Evolutionary conservation across 2,888 invertebrate species (phyloP), one percentile per base, ranked within the genome.

Genomic region (Aethes cnicana): DNA sequence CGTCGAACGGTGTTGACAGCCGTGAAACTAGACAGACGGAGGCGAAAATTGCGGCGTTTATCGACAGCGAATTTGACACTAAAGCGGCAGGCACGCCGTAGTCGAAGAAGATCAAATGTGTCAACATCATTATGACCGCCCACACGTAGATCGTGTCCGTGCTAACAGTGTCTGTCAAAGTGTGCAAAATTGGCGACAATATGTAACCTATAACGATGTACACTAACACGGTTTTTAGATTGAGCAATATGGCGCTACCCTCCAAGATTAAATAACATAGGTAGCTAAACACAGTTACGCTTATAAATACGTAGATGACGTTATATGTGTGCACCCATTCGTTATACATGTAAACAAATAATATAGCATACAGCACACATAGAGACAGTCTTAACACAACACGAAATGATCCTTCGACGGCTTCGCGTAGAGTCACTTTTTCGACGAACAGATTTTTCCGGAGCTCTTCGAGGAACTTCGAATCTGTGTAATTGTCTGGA

Each of bases 131-230:
- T 8, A 96, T 90, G 12, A 95, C 94, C 0, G 98, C 93, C 92
- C 95, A 96, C 1, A 97, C 96, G 71, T 97, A 98, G 70, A 99
- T 98, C 0, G 99, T 98, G 73, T 99, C 98, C 0, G 98, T 98
- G 71, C 98, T 98, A 1, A 99, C 96, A 0, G 98, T 97, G 74
- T 97, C 97, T 0, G 99, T 99, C 41, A 99, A 89, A 0, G 98
- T 98, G 76, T 98, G 96, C 21, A 98, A 82, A 11, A 98, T 92
- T 0, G 98, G 99, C 0, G 98, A 97, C 53, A 98, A 90, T 46
- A 97, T 91, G 69, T 96, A 97, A 1, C 97, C 97, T 72, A 98
- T 95, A 0, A 95, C 92, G 1, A 97, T 74, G 68, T 97, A 97
- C 5, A 96, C 94, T 23, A 95, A 70, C 0, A 95, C 92, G 0